These are phyloP conservation scores for Polyommatus icarus DNA, from an alignment of 2,888 invertebrate genomes.

Conservation along the genomic window DNA sequence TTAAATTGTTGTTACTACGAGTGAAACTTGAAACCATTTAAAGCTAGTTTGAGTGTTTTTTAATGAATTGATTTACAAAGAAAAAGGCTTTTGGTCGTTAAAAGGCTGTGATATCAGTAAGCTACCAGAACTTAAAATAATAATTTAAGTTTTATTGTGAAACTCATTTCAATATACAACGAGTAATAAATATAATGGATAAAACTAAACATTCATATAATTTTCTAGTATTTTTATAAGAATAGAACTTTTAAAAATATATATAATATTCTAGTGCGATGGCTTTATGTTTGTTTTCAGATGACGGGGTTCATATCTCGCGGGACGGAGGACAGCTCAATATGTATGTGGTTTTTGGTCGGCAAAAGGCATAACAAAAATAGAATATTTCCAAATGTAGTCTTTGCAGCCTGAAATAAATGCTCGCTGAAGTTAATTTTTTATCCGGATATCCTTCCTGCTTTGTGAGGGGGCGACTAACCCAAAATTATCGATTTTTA, in stretches of 20 bases:
- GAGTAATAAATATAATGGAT: no score
- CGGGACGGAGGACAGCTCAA: conserved; percentile 28
- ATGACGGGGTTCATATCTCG: conserved; percentile 30
- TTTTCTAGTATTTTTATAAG: not conserved
- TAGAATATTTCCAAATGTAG: conserved; percentile 14
- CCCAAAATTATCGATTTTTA: no score
- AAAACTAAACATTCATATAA: not conserved
- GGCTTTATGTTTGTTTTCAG: conserved; percentile 23
- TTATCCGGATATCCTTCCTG: not conserved
- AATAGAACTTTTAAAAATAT: conserved; percentile 14
- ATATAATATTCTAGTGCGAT: not conserved
- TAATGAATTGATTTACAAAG: no score
- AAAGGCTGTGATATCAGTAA: no score
- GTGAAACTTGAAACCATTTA: not conserved
- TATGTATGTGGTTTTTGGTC: conserved; percentile 31
- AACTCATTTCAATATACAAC: no score
- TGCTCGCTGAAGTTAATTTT: not conserved
- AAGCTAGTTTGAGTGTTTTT: no score
- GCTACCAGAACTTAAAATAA: no score
- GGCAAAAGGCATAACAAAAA: conserved; percentile 28
- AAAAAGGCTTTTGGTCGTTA: no score
- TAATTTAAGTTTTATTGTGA: no score
- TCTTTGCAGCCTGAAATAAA: not conserved
- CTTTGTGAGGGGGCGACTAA: not conserved
- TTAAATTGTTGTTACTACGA: not conserved